Conservation (phyloP, 2,888 invertebrate genomes). For the Chouioia cunea region DNA sequence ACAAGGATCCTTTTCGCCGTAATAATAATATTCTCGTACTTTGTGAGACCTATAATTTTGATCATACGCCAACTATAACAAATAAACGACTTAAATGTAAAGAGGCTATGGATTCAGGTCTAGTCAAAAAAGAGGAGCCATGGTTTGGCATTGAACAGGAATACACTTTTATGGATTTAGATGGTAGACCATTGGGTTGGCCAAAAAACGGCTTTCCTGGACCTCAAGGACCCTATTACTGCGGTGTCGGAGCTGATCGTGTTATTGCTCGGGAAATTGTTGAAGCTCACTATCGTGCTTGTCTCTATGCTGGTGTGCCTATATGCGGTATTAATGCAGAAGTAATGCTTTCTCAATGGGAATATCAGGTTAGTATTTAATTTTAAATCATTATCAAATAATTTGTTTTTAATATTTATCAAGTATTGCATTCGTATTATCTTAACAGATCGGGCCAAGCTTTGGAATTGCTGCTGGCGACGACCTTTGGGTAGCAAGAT, state of each 20-base stretch:
- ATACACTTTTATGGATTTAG: conserved; percentile 89
- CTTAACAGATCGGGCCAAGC: conserved; percentile 82
- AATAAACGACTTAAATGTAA: conserved; percentile 82
- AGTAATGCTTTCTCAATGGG: conserved; percentile 93
- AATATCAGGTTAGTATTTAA: conserved; percentile 56
- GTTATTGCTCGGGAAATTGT: conserved; percentile 93
- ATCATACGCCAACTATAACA: conserved; percentile 84
- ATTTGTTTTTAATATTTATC: background rate
- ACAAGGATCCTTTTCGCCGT: conserved; percentile 91
- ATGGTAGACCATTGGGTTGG: conserved; percentile 92
- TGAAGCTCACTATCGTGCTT: conserved; percentile 95
- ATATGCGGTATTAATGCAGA: conserved; percentile 97
- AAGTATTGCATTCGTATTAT: background rate
- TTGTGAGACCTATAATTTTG: conserved; percentile 89
- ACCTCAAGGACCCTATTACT: conserved; percentile 97
- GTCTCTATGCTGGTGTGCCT: conserved; percentile 93
- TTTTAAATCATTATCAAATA: background rate
- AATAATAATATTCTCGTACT: conserved; percentile 92
- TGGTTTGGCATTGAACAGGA: conserved; percentile 97
- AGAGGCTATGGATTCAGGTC: conserved; percentile 78
- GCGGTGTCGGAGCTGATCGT: conserved; percentile 96
- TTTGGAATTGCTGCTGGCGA: conserved; percentile 87
- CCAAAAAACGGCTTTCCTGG: conserved; percentile 93
- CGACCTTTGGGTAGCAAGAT: conserved; percentile 90
- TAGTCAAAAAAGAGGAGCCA: conserved; percentile 78